phyloP scores from a whole-genome alignment of 2,113 vertebrate species.

The Heterotis niloticus region DNA sequence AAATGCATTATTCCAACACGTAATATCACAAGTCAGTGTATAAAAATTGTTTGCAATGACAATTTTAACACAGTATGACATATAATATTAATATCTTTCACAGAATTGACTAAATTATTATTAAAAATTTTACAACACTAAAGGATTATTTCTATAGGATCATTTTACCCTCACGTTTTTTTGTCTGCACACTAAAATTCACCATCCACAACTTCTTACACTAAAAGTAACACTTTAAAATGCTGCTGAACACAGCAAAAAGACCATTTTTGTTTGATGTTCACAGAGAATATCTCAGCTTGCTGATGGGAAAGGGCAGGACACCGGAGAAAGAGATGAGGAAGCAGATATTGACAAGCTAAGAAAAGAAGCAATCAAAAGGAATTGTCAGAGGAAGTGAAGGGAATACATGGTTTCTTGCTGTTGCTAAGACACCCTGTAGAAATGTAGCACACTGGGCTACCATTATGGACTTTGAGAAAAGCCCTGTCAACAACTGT shows the following conservation, averaged over 20 bases:
- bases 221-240: background rate
- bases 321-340: background rate
- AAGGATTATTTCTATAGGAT: no score
- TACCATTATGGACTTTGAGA: slow-evolving; percentile 16
- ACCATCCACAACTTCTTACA: background rate
- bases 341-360: slow-evolving; percentile 29
- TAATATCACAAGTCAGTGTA: background rate
- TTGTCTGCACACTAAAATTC: background rate
- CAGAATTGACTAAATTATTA: background rate
- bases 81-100: background rate
- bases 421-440: slow-evolving; percentile 21
- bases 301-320: background rate
- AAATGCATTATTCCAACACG: background rate
- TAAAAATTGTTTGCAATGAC: background rate
- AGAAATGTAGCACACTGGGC: slow-evolving; percentile 12
- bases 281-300: background rate
- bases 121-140: no score
- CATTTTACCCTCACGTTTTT: background rate
- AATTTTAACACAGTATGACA: background rate
- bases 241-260: background rate
- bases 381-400: slow-evolving; percentile 7
- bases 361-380: slow-evolving; percentile 37
- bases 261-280: background rate
- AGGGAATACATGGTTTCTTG: background rate
- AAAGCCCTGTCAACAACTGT: slow-evolving; percentile 1